phyloP scores from a whole-genome alignment of 2,113 vertebrate species.

The Cisticola juncidis region DNA sequence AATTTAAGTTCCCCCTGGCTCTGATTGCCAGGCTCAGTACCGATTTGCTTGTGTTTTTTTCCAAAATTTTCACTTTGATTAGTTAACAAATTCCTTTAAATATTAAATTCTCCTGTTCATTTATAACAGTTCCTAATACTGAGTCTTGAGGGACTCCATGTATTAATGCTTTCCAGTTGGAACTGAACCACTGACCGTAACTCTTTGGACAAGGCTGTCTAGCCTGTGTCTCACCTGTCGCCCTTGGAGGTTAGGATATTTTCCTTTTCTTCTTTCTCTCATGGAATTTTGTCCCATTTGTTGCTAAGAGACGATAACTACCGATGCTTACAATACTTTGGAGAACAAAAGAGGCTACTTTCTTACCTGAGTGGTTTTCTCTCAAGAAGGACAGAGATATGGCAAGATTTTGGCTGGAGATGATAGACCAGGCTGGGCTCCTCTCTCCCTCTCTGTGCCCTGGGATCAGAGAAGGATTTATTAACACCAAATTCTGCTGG shows the following conservation, averaged over 20 bases:
- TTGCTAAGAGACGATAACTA: not conserved
- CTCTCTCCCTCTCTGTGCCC: not conserved
- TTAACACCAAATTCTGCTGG: not conserved
- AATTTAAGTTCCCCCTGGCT: too few relatives aligned
- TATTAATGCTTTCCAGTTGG: not conserved
- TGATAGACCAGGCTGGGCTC: not conserved
- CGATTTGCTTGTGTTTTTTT: too few relatives aligned
- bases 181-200: not conserved
- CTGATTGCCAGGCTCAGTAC: too few relatives aligned
- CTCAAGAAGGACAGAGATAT: not conserved
- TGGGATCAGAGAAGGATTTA: not conserved
- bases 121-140: not conserved
- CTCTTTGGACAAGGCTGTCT: too few relatives aligned
- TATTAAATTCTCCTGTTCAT: too few relatives aligned
- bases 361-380: not conserved
- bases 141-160: not conserved
- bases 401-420: rapidly evolving
- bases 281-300: not conserved
- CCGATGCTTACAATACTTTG: not conserved
- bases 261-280: not conserved
- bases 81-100: too few relatives aligned
- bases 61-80: too few relatives aligned
- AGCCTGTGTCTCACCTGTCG: not conserved
- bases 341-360: not conserved
- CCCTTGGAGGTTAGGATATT: not conserved